These are phyloP conservation scores for Eucera pruinosa DNA, from an alignment of 2,888 invertebrate species.

Conservation along the genomic window DNA sequence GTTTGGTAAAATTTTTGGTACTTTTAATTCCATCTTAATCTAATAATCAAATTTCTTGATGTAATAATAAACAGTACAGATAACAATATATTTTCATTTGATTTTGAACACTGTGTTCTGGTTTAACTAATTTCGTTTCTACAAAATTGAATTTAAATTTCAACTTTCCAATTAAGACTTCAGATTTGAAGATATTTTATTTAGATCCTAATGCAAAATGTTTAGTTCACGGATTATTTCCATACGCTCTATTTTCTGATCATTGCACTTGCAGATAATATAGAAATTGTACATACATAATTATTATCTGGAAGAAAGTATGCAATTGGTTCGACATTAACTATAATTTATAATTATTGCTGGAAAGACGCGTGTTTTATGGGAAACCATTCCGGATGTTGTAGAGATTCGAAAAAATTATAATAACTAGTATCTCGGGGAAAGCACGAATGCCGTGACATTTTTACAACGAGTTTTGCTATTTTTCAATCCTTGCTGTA, in stretches of 20 bases:
- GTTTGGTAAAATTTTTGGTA: no score
- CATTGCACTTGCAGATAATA: background rate
- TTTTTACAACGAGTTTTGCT: background rate
- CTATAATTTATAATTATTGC: background rate
- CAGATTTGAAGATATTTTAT: no score
- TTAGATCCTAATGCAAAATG: no score
- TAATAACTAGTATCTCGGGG: slow-evolving; percentile 13
- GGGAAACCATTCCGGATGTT: slow-evolving; percentile 27
- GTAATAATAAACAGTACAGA: no score
- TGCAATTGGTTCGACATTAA: background rate
- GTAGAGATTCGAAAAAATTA: slow-evolving; percentile 21
- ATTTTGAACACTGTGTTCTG: no score
- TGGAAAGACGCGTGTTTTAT: background rate
- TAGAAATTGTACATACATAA: background rate
- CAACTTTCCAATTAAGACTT: no score
- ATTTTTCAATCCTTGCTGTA: background rate
- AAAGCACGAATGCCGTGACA: slow-evolving; percentile 26
- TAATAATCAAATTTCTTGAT: no score
- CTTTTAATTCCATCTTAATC: no score
- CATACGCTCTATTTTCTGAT: background rate
- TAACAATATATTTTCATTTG: no score
- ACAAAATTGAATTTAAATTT: no score
- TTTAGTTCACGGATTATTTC: no score
- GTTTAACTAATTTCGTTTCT: no score
- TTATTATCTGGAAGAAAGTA: slow-evolving; percentile 9